A percentile compares a stretch with the other conserved stretches of the same genome.
These are phyloP conservation scores for Oedothorax gibbosus DNA, from an alignment of 1,140 invertebrate species.

Conservation along the genomic window DNA sequence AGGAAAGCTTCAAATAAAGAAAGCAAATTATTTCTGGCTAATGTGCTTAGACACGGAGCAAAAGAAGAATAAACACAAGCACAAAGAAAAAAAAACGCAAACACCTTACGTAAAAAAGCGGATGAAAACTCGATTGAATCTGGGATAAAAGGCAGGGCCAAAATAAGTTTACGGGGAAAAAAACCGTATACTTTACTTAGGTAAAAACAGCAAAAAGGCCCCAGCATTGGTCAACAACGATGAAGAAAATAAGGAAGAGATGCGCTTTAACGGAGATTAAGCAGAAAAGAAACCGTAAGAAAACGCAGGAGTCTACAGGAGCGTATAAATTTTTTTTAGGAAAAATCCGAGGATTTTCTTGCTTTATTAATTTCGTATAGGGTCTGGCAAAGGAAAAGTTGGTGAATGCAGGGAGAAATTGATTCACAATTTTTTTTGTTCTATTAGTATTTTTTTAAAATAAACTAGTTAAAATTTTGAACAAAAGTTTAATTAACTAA, in stretches of 20 bases:
- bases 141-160: constrained; percentile 57
- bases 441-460: too few relatives aligned
- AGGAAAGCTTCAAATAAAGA: constrained; percentile 48
- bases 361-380: constrained; percentile 57
- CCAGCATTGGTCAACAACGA: constrained; percentile 52
- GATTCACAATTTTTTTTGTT: too few relatives aligned
- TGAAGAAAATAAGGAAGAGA: constrained; percentile 41
- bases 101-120: constrained; percentile 15
- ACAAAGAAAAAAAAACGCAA: too few relatives aligned
- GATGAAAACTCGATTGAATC: constrained; percentile 57
- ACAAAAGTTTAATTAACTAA: too few relatives aligned
- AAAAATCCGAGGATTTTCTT: constrained; percentile 47
- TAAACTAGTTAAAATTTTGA: too few relatives aligned
- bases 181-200: constrained; percentile 38
- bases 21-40: constrained; percentile 59
- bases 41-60: constrained; percentile 51
- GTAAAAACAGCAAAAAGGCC: constrained; percentile 54
- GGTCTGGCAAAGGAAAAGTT: neutral
- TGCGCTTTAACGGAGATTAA: constrained; percentile 52
- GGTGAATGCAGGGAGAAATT: neutral
- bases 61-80: too few relatives aligned
- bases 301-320: constrained; percentile 28
- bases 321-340: constrained; percentile 43
- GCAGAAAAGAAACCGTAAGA: constrained; percentile 26
- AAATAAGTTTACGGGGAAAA: constrained; percentile 55